These are phyloP conservation scores for Sardina pilchardus DNA, from an alignment of 2,113 vertebrate genomes.

Conservation along the genomic window DNA sequence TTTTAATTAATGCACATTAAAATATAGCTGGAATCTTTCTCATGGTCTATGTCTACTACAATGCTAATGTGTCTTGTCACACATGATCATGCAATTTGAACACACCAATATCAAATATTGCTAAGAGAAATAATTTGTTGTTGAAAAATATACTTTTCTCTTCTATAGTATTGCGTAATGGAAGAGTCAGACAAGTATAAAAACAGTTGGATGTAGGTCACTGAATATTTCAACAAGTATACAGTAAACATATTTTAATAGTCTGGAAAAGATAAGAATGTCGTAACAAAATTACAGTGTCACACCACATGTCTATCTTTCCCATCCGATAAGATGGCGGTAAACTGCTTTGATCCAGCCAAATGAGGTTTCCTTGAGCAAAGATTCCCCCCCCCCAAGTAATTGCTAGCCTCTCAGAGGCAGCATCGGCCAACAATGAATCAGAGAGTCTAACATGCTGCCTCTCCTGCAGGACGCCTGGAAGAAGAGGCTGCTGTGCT, in stretches of 20 bases:
- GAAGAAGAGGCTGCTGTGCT: constrained; percentile 19
- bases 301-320: neutral
- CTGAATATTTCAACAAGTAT: neutral
- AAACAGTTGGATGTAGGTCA: neutral
- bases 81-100: neutral
- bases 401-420: constrained; percentile 13
- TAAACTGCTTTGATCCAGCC: constrained; percentile 10
- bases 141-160: neutral
- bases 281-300: neutral
- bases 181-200: neutral
- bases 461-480: constrained; percentile 23
- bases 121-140: neutral
- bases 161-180: neutral
- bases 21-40: too few species aligned
- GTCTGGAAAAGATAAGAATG: neutral
- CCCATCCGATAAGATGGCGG: neutral
- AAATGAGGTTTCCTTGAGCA: neutral
- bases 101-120: neutral
- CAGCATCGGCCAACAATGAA: constrained; percentile 41
- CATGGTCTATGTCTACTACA: too few species aligned
- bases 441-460: constrained; percentile 35
- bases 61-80: neutral
- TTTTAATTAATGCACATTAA: too few species aligned
- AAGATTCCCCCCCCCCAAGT: neutral
- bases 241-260: neutral